Base-by-base conservation (phyloP, 2,888 invertebrate genomes). In the Leptinotarsa haldemani region DNA sequence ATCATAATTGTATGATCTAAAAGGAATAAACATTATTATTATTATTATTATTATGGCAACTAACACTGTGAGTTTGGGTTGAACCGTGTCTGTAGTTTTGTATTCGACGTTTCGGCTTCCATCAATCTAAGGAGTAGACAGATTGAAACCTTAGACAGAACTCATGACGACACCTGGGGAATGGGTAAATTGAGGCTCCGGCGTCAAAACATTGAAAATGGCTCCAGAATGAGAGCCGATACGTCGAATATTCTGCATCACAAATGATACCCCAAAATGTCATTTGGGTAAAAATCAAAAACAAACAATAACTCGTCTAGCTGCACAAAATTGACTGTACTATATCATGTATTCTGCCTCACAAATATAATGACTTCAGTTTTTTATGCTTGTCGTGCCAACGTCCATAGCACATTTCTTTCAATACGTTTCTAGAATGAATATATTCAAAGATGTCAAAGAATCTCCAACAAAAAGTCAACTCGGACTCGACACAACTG, bases 381-480 rank as follows among this genome's bases (percentile, higher is more conserved):
- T 78, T 78, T 76, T 78, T 78, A 74, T 77, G 72, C 67, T 69
- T 70, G 75, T 79, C 77, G 75, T 80, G 79, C 79, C 74, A 77
- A 65, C 69, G 65, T 69, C 75, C 74, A 75, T 75, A 77, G 63
- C 65, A 73, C 73, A 76, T 77, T 78, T 79, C 77, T 76, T 75
- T 80, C 78, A 75, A 77, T 79, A 76, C 76, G 72, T 78, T 78
- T 74, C 65, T 75, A 70, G 76, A 77, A 79, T 74, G 77, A 80
- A 80, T 79, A 77, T 79, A 80, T 80, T 79, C 78, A 77, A 78
- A 75, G 75, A 79, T 79, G 79, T 80, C 80, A 78, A 78, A 79
- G 79, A 77, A 76, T 77, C 69, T 76, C 71, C 70, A 74, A 76
- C 78, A 78, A 80, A 81, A 80, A 79, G 74, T 77, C 76, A 73